Percentiles rank a stretch among this genome's conserved stretches.
phyloP scores from a whole-genome alignment of 64 coral and sea anemone species.

The Pocillopora damicornis region DNA sequence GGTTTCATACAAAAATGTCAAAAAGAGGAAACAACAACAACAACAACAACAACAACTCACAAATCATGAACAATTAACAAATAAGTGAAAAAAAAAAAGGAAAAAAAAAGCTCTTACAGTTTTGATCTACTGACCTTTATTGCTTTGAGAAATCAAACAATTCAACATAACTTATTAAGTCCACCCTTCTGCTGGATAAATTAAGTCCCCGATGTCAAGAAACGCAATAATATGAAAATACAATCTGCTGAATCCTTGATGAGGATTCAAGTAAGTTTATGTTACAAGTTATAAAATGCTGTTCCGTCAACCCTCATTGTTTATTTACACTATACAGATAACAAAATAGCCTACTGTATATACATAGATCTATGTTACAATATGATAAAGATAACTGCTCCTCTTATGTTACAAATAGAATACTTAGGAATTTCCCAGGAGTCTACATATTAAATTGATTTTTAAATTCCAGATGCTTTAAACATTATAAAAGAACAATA shows the following conservation, averaged over 20 bases:
- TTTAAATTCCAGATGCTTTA: not conserved
- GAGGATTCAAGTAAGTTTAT: slow-evolving; percentile 1
- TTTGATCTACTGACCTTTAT: not conserved
- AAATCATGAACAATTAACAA: no score
- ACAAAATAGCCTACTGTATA: slow-evolving; percentile 29
- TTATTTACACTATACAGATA: slow-evolving; percentile 35
- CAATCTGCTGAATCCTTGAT: slow-evolving; percentile 19
- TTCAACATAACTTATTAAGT: slow-evolving; percentile 11
- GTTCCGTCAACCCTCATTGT: not conserved
- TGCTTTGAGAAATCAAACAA: slow-evolving; percentile 45
- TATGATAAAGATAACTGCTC: slow-evolving; percentile 49
- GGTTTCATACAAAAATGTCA: no score
- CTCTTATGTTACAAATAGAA: slow-evolving; percentile 56
- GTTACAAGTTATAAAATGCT: slow-evolving; percentile 24
- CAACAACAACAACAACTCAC: no score
- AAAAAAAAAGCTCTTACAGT: not conserved
- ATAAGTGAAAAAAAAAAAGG: not conserved
- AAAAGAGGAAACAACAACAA: no score
- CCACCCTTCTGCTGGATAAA: slow-evolving; percentile 6
- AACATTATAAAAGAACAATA: not conserved
- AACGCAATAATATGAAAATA: slow-evolving; percentile 40
- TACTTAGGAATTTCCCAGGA: slow-evolving; percentile 12
- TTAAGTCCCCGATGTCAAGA: slow-evolving; percentile 16
- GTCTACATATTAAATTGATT: not conserved
- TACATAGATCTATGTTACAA: slow-evolving; percentile 41